Base-by-base conservation (phyloP, 2,797 vertebrate species). In the Stomatorhinus walkeri region DNA sequence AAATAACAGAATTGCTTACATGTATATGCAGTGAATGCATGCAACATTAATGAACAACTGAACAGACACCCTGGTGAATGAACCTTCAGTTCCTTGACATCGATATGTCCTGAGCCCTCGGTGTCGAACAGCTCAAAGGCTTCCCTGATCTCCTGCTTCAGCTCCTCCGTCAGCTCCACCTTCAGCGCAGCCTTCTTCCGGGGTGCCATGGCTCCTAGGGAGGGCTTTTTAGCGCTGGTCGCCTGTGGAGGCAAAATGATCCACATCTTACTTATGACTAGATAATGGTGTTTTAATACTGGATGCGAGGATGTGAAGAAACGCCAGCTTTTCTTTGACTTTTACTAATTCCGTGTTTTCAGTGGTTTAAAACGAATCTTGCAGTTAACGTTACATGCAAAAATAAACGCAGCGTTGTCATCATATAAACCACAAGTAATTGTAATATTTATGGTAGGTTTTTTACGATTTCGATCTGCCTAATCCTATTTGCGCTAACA, bases 51-150 rank as follows among this genome's bases (percentile, higher is more conserved):
- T 10, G 9, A 84, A n/a, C 22, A 51, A 49, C 16, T 28, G 48
- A 28, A 84, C 43, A 51, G 81, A 84, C n/a, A 22, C 16, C 48
- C 12, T 12, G 36, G 46, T 51, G 43, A 84, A 84, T 84, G 81
- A 51, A 96, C 98, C 96, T 99, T 98, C 16, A 99, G 95, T 90
- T 99, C 98, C 89, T 96, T 98, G 9, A 97, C 96, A 22, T 98
- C 97, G 4, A 98, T 98, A 90, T 91, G 95, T 5, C 97, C 98
- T 9, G 95, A 96, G n/a, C 96, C 96, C 19, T 98, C 97, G 0
- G 97, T 95, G 94, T 98, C 97, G 40, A 98, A 99, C 68, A 99
- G 96, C 94, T 98, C 97, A 79, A 99, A 99, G 2, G 98, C 98
- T 93, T 98, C 96, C 43, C 96, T 93, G 91, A 98, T 96, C 95